phyloP scores from a whole-genome alignment of 1,140 invertebrate genomes.

The Mylabris phalerata region DNA sequence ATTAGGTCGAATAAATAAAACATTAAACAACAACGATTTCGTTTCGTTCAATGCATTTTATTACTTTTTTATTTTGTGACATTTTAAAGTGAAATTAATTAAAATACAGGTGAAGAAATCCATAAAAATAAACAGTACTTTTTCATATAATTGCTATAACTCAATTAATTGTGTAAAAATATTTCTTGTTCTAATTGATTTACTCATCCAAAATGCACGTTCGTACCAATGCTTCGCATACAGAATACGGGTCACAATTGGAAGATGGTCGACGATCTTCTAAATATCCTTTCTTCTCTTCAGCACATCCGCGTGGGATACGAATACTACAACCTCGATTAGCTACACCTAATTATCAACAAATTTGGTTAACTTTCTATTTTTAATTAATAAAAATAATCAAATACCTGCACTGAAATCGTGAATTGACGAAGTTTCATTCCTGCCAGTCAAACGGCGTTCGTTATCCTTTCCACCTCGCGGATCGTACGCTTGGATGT shows the following conservation, averaged over 20 bases:
- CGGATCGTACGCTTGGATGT: slow-evolving; percentile 87
- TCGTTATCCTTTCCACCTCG: slow-evolving; percentile 76
- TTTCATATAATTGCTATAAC: no score
- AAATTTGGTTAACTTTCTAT: not conserved
- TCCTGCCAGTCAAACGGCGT: slow-evolving; percentile 76
- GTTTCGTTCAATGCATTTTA: no score
- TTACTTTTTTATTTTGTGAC: no score
- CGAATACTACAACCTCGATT: slow-evolving; percentile 74
- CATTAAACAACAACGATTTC: no score
- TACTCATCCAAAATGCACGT: slow-evolving; percentile 61
- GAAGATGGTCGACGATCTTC: slow-evolving; percentile 91
- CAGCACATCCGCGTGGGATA: slow-evolving; percentile 77
- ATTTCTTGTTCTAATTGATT: no score
- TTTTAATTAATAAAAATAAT: no score
- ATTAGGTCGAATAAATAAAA: no score
- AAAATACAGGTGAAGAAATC: no score
- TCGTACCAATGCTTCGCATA: slow-evolving; percentile 58
- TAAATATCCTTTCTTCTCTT: slow-evolving; percentile 84
- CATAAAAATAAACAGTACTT: no score
- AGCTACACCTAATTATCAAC: slow-evolving; percentile 56
- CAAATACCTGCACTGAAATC: slow-evolving; percentile 57
- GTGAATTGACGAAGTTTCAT: slow-evolving; percentile 80
- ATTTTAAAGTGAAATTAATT: no score
- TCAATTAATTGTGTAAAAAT: no score
- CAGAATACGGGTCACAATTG: slow-evolving; percentile 81